Base-by-base conservation (phyloP, 2,797 vertebrate genomes). In the Arrhamphus sclerolepis region DNA sequence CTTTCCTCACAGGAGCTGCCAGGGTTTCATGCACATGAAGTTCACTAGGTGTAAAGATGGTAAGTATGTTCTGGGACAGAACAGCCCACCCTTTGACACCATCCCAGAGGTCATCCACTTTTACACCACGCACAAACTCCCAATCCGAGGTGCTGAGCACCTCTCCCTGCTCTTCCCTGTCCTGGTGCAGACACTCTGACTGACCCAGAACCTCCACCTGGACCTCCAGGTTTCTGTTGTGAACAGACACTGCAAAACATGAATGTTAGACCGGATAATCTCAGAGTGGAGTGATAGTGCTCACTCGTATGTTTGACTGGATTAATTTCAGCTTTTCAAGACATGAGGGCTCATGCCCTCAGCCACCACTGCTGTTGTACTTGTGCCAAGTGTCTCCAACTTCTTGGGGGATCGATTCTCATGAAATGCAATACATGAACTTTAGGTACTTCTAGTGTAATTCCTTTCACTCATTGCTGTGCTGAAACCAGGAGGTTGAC, bases 1-100 rank as follows among this genome's bases (percentile, higher is more conserved):
- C 16, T 29, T 60, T 6, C 14, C 52, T 40, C 50, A 1, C 90
- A 98, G 96, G 90, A 96, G 96, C 92, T 96, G 94, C 84, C 95
- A 97, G 22, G 95, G 96, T 19, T 97, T 96, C 70, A 95, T 96
- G 93, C 96, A 98, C 67, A 95, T 98, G 92, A 97, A 96, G 90
- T 95, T 98, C 72, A 78, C 90, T 0, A 73, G 87, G 62, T 95
- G 89, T 0, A 92, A 93, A 70, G 95, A 96, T 1, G 93, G 92
- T 54, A 94, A 93, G 63, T 92, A 93, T 9, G 83, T 96, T 38
- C 90, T 98, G 43, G 96, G 96, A 22, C 96, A 96, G 72, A 95
- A 96, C 86, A 96, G 96, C 1, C 94, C 92, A 1, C 93, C 92
- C 1, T 97, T 98, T 48, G 87, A 94, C 79, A 94, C 93, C 46